Percentiles rank a stretch among this genome's conserved stretches.
These are phyloP conservation scores for Cheumatopsyche charites DNA, from an alignment of 1,140 invertebrate species.

Conservation along the genomic window DNA sequence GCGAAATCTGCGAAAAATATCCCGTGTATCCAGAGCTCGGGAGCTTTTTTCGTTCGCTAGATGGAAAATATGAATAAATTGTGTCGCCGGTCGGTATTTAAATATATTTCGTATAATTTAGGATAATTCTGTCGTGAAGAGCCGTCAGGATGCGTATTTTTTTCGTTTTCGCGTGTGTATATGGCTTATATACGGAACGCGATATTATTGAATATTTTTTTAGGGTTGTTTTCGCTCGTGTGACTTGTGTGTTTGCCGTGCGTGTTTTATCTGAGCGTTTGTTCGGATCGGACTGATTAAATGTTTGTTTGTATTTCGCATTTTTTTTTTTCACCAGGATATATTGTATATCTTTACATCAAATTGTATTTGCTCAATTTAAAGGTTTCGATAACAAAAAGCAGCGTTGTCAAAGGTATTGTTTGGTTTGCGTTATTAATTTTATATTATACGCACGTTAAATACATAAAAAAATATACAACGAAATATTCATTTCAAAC, in stretches of 20 bases:
- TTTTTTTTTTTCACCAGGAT: too few relatives aligned
- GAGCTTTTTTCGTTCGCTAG: neutral
- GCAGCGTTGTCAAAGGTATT: too few relatives aligned
- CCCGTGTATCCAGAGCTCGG: neutral
- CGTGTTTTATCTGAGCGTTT: neutral
- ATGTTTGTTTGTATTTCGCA: neutral
- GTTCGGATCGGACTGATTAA: conserved; percentile 2
- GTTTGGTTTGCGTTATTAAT: too few relatives aligned
- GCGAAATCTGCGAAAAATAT: conserved; percentile 11
- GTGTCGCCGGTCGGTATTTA: conserved; percentile 6
- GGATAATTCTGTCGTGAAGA: conserved; percentile 21
- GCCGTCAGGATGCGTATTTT: neutral
- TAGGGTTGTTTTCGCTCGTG: neutral
- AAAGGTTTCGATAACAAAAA: too few relatives aligned
- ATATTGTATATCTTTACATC: too few relatives aligned
- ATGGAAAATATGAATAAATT: conserved; percentile 22
- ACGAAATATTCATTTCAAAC: too few relatives aligned
- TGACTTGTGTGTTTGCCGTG: conserved; percentile 3
- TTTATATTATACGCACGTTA: too few relatives aligned
- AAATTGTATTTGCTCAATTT: too few relatives aligned
- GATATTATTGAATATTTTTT: too few relatives aligned
- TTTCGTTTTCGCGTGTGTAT: too few relatives aligned
- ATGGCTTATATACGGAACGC: too few relatives aligned
- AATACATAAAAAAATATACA: too few relatives aligned
- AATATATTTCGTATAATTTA: conserved; percentile 25